A percentile compares a stretch with the other conserved stretches of the same genome.
Conservation (phyloP, 2,113 vertebrate genomes). For the Zapus hudsonius region DNA sequence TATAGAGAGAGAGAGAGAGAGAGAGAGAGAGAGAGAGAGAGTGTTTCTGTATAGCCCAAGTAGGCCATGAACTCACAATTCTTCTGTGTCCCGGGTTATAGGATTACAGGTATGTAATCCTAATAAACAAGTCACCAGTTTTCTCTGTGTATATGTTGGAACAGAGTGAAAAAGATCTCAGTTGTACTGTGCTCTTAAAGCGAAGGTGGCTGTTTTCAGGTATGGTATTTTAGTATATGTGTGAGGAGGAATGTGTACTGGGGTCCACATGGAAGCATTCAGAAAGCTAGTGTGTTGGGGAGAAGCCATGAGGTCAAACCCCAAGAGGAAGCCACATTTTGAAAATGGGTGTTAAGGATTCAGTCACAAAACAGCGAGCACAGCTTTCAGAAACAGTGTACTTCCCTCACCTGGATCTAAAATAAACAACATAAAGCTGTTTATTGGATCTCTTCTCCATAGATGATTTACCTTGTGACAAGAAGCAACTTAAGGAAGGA, state of each 20-base stretch:
- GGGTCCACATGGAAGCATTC: background rate
- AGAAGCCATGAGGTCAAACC: background rate
- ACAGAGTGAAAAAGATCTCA: background rate
- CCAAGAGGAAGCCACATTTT: background rate
- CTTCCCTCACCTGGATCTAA: background rate
- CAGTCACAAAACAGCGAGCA: background rate
- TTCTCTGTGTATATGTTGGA: background rate
- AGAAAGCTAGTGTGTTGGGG: background rate
- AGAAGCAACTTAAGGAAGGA: too few relatives aligned
- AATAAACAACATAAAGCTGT: rapidly evolving
- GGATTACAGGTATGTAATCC: background rate
- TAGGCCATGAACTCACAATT: background rate
- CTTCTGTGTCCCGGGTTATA: background rate
- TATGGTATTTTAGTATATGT: rapidly evolving
- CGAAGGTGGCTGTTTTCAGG: background rate
- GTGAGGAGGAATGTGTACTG: background rate
- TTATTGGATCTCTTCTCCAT: background rate
- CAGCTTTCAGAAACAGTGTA: background rate
- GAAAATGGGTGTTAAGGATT: background rate
- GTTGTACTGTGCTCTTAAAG: too few relatives aligned
- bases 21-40: too few relatives aligned
- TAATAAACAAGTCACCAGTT: background rate
- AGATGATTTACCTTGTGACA: background rate
- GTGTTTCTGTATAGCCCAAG: background rate
- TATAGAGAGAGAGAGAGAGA: too few relatives aligned